Evolutionary conservation across 2,113 vertebrate species (phyloP).

Genomic region (Lates calcarifer): DNA sequence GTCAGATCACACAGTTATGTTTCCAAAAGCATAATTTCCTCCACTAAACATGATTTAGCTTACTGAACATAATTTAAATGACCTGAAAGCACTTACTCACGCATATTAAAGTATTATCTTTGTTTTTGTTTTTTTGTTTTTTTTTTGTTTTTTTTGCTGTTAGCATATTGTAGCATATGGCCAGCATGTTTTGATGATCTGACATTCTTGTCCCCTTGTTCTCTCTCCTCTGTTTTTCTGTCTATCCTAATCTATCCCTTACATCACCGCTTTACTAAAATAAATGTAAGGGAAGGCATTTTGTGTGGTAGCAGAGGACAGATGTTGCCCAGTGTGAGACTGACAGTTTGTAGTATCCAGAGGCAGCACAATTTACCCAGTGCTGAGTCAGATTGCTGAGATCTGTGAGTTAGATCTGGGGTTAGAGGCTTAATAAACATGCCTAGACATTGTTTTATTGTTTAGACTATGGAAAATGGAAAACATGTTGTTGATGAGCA

Average conservation of each 20-base stretch:
- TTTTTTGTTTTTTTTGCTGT: background rate
- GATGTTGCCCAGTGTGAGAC: conserved; percentile 77
- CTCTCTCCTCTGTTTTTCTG: conserved; percentile 29
- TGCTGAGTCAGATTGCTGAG: conserved; percentile 71
- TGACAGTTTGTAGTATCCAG: conserved; percentile 59
- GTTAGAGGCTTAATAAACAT: conserved; percentile 53
- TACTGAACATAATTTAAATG: conserved; percentile 1
- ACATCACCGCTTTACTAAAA: conserved; percentile 23
- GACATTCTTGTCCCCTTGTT: conserved; percentile 10
- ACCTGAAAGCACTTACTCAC: conserved; percentile 3
- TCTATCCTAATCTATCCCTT: conserved; percentile 37
- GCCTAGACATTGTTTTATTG: conserved; percentile 24
- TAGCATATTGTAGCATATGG: conserved; percentile 52
- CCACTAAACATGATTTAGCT: background rate
- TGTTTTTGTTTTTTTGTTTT: too few relatives aligned
- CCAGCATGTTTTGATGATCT: conserved; percentile 35
- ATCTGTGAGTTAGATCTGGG: conserved; percentile 17
- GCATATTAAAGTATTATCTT: conserved; percentile 4
- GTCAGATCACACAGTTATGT: background rate
- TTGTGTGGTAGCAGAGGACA: conserved; percentile 58
- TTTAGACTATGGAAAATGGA: conserved; percentile 17
- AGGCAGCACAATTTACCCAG: conserved; percentile 50
- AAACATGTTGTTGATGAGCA: conserved; percentile 31
- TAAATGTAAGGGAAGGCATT: conserved; percentile 39
- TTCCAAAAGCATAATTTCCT: background rate